Percentiles rank a stretch among this genome's conserved stretches.
Conservation (phyloP, 1,140 invertebrate genomes). For the Glomeris maerens region DNA sequence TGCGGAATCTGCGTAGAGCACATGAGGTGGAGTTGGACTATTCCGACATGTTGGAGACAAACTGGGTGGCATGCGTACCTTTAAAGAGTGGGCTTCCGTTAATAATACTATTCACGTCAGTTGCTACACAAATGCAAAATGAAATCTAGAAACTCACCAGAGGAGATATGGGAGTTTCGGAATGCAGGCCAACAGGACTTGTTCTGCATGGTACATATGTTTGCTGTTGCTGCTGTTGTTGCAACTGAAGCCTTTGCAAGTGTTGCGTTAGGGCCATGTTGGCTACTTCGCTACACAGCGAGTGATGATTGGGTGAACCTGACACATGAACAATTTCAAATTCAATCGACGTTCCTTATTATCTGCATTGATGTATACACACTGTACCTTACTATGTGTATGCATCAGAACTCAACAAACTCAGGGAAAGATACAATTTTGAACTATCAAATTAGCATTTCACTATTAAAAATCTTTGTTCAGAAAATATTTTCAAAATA, state of each 20-base stretch:
- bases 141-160: conserved; percentile 10
- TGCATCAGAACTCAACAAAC: too few relatives aligned
- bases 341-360: background rate
- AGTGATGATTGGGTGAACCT: conserved; percentile 25
- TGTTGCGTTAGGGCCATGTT: conserved; percentile 27
- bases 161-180: conserved; percentile 19
- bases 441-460: too few relatives aligned
- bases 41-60: conserved; percentile 16
- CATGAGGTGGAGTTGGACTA: conserved; percentile 10
- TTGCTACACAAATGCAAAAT: too few relatives aligned
- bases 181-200: conserved; percentile 14
- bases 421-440: too few relatives aligned
- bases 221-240: conserved; percentile 25
- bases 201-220: conserved; percentile 10
- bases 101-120: too few relatives aligned
- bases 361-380: too few relatives aligned
- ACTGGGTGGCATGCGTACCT: too few relatives aligned
- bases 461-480: too few relatives aligned
- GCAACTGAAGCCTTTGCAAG: conserved; percentile 34
- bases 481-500: too few relatives aligned
- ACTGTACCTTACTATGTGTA: too few relatives aligned
- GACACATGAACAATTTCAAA: conserved; percentile 10
- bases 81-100: too few relatives aligned
- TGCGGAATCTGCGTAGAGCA: too few relatives aligned
- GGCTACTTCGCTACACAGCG: conserved; percentile 15